Percentiles rank a stretch among this genome's conserved stretches.
These are phyloP conservation scores for Trichomalopsis sarcophagae DNA, from an alignment of 1,140 invertebrate species.

Conservation along the genomic window DNA sequence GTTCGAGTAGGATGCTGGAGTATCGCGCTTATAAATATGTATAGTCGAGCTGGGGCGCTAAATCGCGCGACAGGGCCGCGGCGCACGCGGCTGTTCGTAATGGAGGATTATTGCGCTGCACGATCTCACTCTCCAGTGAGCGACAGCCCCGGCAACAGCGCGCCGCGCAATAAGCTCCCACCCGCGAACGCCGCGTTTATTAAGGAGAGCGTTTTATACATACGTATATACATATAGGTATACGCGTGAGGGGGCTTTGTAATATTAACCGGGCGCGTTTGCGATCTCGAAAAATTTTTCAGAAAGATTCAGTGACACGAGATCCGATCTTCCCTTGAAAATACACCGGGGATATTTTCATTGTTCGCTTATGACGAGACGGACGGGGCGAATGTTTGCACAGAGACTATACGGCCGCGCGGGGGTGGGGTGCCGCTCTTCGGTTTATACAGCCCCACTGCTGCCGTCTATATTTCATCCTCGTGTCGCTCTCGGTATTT, in stretches of 20 bases:
- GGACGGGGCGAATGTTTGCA: conserved; percentile 20
- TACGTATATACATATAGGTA: neutral
- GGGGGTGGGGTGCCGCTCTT: neutral
- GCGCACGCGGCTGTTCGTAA: conserved; percentile 1
- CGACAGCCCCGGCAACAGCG: neutral
- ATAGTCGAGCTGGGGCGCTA: neutral
- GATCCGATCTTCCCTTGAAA: conserved; percentile 33
- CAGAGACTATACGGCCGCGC: neutral
- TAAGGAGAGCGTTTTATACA: conserved; percentile 22
- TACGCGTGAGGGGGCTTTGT: neutral
- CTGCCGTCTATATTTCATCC: neutral
- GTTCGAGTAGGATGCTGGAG: neutral
- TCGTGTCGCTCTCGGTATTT: neutral
- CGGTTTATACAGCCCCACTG: neutral
- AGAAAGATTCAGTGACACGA: neutral
- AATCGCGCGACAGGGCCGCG: neutral
- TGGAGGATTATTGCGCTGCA: conserved; percentile 24
- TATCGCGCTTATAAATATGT: neutral
- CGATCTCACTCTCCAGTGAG: neutral
- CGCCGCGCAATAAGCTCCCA: conserved; percentile 5
- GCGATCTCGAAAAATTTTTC: conserved; percentile 11
- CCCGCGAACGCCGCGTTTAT: conserved; percentile 6
- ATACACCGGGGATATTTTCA: conserved; percentile 44
- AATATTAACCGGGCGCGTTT: conserved; percentile 32
- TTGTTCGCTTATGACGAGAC: conserved; percentile 25